Evolutionary conservation across 2,113 vertebrate genomes (phyloP), one percentile per base, ranked within the genome.

Genomic region (Genyomyrus donnyi): DNA sequence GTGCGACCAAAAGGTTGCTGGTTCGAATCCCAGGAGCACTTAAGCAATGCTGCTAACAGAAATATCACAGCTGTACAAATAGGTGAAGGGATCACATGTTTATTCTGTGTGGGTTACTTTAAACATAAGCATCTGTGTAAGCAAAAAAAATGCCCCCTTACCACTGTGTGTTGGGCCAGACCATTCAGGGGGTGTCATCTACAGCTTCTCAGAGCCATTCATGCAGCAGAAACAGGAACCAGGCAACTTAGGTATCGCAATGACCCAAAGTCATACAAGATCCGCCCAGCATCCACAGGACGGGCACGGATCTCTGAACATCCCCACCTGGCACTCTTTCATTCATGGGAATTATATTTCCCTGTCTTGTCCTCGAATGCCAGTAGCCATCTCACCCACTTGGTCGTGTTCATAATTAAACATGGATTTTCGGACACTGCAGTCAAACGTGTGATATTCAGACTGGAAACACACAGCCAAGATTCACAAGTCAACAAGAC

Each of bases 31-130:
- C 46, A 86, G n/a, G 74, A 42, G 74, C 31, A 42, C 74, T 80
- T 80, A 39, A 80, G 35, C 17, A 19, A 35, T 19, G 35, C 74
- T 80, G 74, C 74, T 42, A 80, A 80, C 31, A 80, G 35, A 80
- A 80, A 80, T 80, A 80, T 80, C 74, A 42, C 74, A 80, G 74
- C 74, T 80, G 74, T 80, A 80, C 35, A 80, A 80, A 80, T 80
- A 80, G 74, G 74, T 80, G 15, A 80, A 80, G 74, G 74, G 7
- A 42, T 77, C 74, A 77, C 6, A 7, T 77, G 74, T 77, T 77
- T 77, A 77, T 77, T 39, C 31, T 77, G 31, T 42, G 35, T 39
- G 35, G 17, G 74, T 80, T 19, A 80, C 74, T 35, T 74, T 80
- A 80, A 42, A 80, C 15, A 39, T 80, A 80, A 80, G 74, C 74